Conservation (phyloP, 2,797 vertebrate species). For the Toxotes lorentzi region DNA sequence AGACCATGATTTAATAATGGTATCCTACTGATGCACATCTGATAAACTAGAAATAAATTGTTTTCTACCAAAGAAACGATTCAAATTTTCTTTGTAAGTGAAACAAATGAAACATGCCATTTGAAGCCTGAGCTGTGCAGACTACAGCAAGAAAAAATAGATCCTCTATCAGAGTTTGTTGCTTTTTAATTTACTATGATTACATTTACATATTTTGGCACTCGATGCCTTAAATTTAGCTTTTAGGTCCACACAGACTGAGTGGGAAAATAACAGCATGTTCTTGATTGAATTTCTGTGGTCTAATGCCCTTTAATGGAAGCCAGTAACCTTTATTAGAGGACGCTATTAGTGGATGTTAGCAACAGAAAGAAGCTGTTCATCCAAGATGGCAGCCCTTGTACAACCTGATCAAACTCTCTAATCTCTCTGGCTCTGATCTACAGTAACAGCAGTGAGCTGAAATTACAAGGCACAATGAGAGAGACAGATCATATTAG, state of each 20-base stretch:
- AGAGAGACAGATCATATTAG: not conserved
- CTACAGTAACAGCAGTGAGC: not conserved
- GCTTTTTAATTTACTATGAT: slow-evolving; percentile 27
- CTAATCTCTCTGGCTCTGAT: slow-evolving; percentile 8
- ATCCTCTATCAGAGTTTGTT: not conserved
- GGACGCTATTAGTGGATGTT: slow-evolving; percentile 13
- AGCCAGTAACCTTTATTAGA: slow-evolving; percentile 24
- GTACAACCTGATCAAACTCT: slow-evolving; percentile 1
- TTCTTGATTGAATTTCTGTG: slow-evolving; percentile 39
- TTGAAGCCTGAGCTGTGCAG: not conserved
- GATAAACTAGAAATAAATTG: slow-evolving; percentile 3
- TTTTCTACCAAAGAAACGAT: slow-evolving; percentile 13
- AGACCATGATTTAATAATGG: slow-evolving; percentile 25
- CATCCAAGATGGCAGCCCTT: not conserved
- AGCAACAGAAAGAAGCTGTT: slow-evolving; percentile 12
- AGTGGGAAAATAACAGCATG: slow-evolving; percentile 10
- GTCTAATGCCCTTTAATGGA: slow-evolving; percentile 29
- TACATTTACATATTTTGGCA: slow-evolving; percentile 36
- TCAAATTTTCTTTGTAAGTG: not conserved
- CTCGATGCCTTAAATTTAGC: slow-evolving; percentile 4
- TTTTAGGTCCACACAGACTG: slow-evolving; percentile 19
- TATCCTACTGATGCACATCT: slow-evolving; percentile 14
- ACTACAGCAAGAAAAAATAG: not conserved
- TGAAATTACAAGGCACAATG: not conserved
- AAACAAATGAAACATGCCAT: slow-evolving; percentile 25